Conservation (phyloP, 2,113 vertebrate genomes). For the Aphyosemion australe region DNA sequence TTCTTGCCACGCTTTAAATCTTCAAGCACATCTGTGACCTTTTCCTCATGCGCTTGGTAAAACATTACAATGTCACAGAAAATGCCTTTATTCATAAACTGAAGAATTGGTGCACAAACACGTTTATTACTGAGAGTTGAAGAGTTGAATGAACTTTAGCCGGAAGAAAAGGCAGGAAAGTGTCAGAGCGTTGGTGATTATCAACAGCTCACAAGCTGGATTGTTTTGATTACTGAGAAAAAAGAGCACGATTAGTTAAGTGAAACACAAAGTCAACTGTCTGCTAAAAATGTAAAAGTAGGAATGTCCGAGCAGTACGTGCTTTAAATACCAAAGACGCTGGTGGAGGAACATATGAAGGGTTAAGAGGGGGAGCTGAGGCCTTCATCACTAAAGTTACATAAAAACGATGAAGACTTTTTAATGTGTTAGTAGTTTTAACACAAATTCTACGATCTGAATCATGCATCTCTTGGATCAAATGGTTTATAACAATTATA, state of each 20-base stretch:
- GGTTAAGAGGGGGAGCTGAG: not conserved
- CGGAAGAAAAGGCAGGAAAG: not conserved
- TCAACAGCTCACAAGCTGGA: not conserved
- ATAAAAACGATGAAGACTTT: not conserved
- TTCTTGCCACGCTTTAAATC: too few species aligned
- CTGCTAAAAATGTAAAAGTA: not conserved
- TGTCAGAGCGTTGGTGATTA: not conserved
- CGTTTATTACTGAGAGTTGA: not conserved
- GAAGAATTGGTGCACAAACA: not conserved
- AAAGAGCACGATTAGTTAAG: not conserved
- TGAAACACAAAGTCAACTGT: conserved; percentile 2
- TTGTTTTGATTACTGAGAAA: conserved; percentile 9
- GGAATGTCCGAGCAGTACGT: not conserved
- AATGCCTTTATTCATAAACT: too few species aligned
- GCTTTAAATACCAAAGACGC: not conserved
- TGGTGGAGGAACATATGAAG: not conserved
- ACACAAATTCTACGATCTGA: not conserved
- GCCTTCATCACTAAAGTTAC: not conserved
- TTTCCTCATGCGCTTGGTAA: too few species aligned
- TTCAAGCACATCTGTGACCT: too few species aligned
- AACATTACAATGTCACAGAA: too few species aligned
- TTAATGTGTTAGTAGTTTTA: not conserved
- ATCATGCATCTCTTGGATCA: not conserved
- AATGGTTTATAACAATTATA: not conserved
- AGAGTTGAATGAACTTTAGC: conserved; percentile 2